Conservation (phyloP, 1,140 invertebrate genomes). For the Temnothorax longispinosus region DNA sequence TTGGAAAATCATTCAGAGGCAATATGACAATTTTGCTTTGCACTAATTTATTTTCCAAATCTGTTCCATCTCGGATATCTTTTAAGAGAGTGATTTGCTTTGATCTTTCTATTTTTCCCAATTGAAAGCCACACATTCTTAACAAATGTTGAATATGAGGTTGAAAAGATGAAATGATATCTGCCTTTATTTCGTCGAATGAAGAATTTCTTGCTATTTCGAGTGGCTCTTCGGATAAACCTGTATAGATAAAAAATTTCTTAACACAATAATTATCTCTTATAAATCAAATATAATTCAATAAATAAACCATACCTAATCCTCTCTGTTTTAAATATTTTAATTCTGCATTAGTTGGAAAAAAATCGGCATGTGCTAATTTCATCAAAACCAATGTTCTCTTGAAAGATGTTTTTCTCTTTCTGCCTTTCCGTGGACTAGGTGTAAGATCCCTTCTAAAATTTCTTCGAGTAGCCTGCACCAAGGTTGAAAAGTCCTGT, state of each 20-base stretch:
- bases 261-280: not conserved
- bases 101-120: not conserved
- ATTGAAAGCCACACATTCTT: not conserved
- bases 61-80: not conserved
- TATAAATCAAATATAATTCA: not conserved
- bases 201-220: not conserved
- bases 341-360: not conserved
- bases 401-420: not conserved
- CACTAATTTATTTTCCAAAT: not conserved
- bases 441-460: not conserved
- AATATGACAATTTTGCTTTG: constrained; percentile 4
- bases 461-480: not conserved
- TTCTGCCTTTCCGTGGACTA: not conserved
- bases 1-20: not conserved
- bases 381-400: constrained; percentile 1
- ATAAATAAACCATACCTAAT: not conserved
- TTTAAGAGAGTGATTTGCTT: not conserved
- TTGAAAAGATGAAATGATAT: not conserved
- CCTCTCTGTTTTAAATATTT: constrained; percentile 12
- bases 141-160: constrained; percentile 13
- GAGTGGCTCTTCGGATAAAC: not conserved
- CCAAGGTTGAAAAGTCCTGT: not conserved
- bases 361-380: constrained; percentile 17
- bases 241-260: not conserved
- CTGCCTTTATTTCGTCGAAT: not conserved